Evolutionary conservation across 2,797 vertebrate genomes (phyloP).

Genomic region (Cheracebus regulus): DNA sequence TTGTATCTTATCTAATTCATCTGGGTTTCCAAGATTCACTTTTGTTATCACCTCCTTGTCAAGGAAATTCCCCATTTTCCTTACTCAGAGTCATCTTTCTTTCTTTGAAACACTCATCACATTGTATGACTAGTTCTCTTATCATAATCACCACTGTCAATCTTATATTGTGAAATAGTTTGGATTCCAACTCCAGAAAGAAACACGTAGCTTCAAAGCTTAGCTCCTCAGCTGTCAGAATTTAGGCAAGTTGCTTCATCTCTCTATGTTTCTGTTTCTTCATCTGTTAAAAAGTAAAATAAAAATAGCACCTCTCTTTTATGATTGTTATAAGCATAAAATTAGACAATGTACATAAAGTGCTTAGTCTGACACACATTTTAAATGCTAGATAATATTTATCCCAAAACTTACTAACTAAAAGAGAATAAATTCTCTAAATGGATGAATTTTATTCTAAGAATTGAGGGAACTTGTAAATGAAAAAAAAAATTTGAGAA

Average conservation of each 20-base stretch:
- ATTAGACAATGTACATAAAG: neutral
- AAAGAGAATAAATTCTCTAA: neutral
- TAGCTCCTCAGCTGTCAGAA: neutral
- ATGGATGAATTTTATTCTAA: neutral
- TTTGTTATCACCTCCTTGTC: neutral
- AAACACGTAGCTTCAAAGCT: neutral
- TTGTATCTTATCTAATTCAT: neutral
- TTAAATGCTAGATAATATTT: slow-evolving; percentile 19
- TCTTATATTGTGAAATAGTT: neutral
- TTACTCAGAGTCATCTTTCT: neutral
- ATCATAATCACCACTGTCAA: neutral
- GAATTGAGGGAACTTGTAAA: neutral
- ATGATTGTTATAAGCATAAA: neutral
- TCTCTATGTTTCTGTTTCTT: neutral
- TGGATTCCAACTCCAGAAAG: neutral
- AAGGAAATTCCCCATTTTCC: neutral
- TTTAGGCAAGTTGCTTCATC: neutral
- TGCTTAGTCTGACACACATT: neutral
- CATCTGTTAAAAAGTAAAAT: slow-evolving; percentile 14
- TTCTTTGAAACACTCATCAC: neutral
- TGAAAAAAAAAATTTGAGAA: neutral
- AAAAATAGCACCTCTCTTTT: neutral
- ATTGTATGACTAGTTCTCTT: neutral
- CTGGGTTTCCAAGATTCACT: neutral
- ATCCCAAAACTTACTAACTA: neutral